These are phyloP conservation scores for Poeciliopsis turneri DNA, from an alignment of 2,797 vertebrate species.

Conservation along the genomic window DNA sequence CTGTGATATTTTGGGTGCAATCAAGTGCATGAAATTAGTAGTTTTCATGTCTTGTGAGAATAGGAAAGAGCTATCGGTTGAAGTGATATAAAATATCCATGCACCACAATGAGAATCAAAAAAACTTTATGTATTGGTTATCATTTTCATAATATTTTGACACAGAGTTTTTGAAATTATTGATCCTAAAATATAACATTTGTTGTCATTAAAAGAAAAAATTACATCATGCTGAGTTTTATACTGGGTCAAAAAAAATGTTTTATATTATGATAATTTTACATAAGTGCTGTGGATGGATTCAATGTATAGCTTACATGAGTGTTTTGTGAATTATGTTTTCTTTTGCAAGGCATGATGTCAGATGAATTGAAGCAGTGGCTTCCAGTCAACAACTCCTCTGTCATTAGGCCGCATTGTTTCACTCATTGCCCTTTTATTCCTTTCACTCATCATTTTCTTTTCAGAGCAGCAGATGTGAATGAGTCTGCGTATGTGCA, in stretches of 20 bases:
- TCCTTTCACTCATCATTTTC: slow-evolving; percentile 54
- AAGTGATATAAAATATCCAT: slow-evolving; percentile 30
- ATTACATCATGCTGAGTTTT: neutral
- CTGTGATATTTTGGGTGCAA: slow-evolving; percentile 10
- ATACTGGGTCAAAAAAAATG: neutral
- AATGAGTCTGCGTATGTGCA: slow-evolving; percentile 42
- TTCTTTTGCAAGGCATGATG: slow-evolving; percentile 11
- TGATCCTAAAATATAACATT: neutral
- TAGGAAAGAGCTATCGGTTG: neutral
- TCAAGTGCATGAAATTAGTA: slow-evolving; percentile 8
- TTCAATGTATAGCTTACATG: neutral
- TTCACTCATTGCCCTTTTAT: slow-evolving; percentile 52
- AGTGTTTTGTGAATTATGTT: neutral
- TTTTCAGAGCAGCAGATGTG: slow-evolving; percentile 68
- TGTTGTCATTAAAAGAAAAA: neutral
- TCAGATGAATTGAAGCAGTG: slow-evolving; percentile 23
- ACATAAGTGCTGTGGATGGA: slow-evolving; percentile 8
- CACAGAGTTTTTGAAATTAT: neutral
- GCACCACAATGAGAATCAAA: slow-evolving; percentile 24
- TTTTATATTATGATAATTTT: slow-evolving; percentile 15
- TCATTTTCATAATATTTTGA: neutral
- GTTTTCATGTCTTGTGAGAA: neutral
- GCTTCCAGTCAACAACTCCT: slow-evolving; percentile 38
- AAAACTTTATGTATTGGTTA: neutral
- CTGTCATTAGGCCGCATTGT: slow-evolving; percentile 51